Base-by-base conservation (phyloP, 2,797 vertebrate genomes). In the Serranus cabrilla region DNA sequence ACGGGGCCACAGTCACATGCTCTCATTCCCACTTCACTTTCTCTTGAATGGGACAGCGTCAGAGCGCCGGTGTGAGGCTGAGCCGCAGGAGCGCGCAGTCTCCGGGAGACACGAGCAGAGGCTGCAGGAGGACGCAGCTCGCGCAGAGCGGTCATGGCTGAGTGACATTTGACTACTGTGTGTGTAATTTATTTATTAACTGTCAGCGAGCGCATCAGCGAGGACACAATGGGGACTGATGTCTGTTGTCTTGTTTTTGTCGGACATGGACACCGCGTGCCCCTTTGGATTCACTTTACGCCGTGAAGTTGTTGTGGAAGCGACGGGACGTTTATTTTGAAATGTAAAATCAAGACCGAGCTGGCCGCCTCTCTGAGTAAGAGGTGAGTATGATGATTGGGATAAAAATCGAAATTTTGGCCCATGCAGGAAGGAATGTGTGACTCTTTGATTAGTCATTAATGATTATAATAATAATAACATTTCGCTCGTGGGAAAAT, bases 11-110 rank as follows among this genome's bases (percentile, higher is more conserved):
- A 18, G 55, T 79, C 82, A 61, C 76, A 47, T 68, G 79, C 76
- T 69, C 55, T 55, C 31, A 49, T 72, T 21, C 52, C 31, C n/a
- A 39, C 52, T 72, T 59, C 51, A 59, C 62, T 87, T 86, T 82
- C 57, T 78, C 50, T 23, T 87, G 87, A 87, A 89, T 79, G 89
- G 90, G 79, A 81, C 78, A 64, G 78, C 88, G 83, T 86, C 86
- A 83, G 73, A 14, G 86, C 80, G 59, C 73, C 74, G 73, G 77
- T 59, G 72, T 70, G 69, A 73, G 70, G 47, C 59, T 9, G 66
- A 62, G 57, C 54, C 51, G 58, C 68, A 13, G 49, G 73, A 68
- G 78, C 74, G 77, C 74, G 46, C 68, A 16, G 42, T 71, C 63
- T 63, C 61, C 7, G 56, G 67, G 51, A 78, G 82, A 92, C 77